Evolutionary conservation across 2,113 vertebrate genomes (phyloP).

Genomic region (Tragulus kanchil): DNA sequence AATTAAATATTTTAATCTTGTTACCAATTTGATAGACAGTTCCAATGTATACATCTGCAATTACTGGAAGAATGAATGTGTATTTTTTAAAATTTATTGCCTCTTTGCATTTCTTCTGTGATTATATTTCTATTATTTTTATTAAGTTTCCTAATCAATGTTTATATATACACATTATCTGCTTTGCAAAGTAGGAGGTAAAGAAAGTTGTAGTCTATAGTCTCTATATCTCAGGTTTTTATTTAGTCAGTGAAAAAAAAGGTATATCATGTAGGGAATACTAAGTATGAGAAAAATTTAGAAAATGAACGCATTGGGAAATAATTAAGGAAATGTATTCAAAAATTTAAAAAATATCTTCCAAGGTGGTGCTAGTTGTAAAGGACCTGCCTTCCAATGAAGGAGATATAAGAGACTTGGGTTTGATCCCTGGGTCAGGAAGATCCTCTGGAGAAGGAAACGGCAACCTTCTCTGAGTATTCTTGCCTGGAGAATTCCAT

Average conservation of each 20-base stretch:
- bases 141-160: conserved; percentile 13
- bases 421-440: no score
- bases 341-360: not conserved
- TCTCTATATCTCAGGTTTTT: not conserved
- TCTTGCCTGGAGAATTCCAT: no score
- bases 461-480: no score
- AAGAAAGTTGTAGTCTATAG: not conserved
- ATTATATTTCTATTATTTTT: conserved; percentile 20
- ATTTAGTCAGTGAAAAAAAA: not conserved
- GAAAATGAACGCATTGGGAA: conserved; percentile 14
- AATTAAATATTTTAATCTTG: conserved; percentile 47
- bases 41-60: not conserved
- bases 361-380: no score
- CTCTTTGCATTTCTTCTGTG: not conserved
- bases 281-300: conserved; percentile 21
- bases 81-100: not conserved
- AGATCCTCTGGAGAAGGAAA: no score
- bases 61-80: not conserved
- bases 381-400: no score
- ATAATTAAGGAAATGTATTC: conserved; percentile 36
- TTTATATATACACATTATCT: not conserved
- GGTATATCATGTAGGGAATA: not conserved
- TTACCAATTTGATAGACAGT: conserved; percentile 6
- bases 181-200: not conserved
- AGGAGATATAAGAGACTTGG: no score